A percentile compares a stretch with the other conserved stretches of the same genome.
These are phyloP conservation scores for Nebria ingens DNA, from an alignment of 1,140 invertebrate genomes.

Conservation along the genomic window DNA sequence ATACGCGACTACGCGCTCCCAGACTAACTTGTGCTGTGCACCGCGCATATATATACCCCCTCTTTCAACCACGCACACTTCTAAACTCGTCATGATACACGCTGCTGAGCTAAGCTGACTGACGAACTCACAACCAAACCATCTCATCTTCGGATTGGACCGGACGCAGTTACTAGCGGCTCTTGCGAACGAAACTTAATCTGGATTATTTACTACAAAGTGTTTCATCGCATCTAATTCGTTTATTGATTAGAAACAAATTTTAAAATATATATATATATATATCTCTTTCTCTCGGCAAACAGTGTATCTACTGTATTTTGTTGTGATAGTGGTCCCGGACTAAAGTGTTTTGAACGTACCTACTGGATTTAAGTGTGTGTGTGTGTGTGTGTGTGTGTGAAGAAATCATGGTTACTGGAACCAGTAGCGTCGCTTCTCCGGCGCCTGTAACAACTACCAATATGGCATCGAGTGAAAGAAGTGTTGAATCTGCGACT, in stretches of 20 bases:
- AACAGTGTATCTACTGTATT: background rate
- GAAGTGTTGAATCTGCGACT: background rate
- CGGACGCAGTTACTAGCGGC: too few relatives aligned
- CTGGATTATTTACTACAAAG: background rate
- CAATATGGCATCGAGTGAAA: background rate
- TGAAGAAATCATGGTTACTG: background rate
- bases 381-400: background rate
- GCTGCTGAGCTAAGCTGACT: background rate
- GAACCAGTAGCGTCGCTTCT: background rate
- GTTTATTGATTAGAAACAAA: too few relatives aligned
- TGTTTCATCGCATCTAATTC: too few relatives aligned
- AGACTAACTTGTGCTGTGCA: background rate
- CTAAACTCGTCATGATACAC: background rate
- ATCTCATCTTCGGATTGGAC: background rate
- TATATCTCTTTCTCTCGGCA: too few relatives aligned
- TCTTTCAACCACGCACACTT: background rate
- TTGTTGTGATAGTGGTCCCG: background rate
- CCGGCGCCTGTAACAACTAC: background rate
- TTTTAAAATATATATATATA: too few relatives aligned
- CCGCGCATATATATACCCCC: too few relatives aligned
- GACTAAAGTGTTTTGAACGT: background rate
- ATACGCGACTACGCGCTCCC: background rate
- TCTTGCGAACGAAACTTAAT: too few relatives aligned
- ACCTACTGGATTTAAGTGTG: background rate
- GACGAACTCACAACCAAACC: background rate